These are phyloP conservation scores for Cepphus grylle DNA, from an alignment of 2,113 vertebrate species.

Conservation along the genomic window DNA sequence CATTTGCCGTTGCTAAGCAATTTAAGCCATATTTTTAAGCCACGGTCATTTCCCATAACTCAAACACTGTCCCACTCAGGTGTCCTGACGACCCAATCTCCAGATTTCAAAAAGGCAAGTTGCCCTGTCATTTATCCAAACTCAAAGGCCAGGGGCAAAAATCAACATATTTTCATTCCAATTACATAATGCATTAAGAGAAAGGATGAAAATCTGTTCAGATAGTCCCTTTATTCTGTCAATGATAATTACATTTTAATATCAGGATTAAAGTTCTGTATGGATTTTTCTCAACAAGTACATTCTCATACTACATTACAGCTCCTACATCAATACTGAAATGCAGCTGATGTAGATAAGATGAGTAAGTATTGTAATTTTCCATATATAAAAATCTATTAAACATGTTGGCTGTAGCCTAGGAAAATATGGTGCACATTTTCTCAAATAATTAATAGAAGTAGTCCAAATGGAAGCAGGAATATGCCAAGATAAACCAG, in stretches of 20 bases:
- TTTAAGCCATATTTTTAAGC: neutral
- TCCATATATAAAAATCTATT: neutral
- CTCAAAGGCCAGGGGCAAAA: neutral
- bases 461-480: neutral
- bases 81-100: neutral
- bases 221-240: neutral
- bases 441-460: slow-evolving; percentile 12
- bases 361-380: slow-evolving; percentile 33
- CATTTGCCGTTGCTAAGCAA: neutral
- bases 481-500: neutral
- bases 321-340: slow-evolving; percentile 25
- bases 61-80: neutral
- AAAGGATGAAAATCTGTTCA: neutral
- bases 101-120: neutral
- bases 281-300: slow-evolving; percentile 45
- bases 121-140: neutral
- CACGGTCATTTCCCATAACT: neutral
- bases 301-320: neutral
- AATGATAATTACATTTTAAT: slow-evolving; percentile 43
- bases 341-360: slow-evolving; percentile 17
- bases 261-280: slow-evolving; percentile 42
- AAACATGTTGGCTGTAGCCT: neutral
- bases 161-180: neutral
- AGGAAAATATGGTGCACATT: neutral
- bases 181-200: neutral